phyloP scores from a whole-genome alignment of 2,797 vertebrate genomes.

The Streptopelia turtur region DNA sequence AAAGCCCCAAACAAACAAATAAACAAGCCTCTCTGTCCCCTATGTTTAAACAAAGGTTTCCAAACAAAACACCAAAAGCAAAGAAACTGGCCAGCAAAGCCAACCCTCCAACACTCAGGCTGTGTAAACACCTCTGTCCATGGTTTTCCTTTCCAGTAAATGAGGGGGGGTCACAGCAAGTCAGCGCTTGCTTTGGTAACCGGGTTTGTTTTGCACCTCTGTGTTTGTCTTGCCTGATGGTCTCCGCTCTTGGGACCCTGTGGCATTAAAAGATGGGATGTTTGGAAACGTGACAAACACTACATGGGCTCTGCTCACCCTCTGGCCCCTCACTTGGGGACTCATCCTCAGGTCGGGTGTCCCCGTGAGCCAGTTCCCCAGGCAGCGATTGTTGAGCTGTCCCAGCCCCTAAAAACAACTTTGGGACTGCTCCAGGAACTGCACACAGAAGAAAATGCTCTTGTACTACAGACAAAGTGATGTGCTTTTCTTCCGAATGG shows the following conservation, averaged over 20 bases:
- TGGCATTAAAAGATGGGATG: neutral
- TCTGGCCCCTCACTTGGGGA: neutral
- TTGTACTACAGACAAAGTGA: neutral
- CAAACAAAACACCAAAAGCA: neutral
- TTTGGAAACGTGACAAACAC: neutral
- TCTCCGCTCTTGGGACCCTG: neutral
- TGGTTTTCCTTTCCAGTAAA: neutral
- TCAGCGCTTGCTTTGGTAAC: neutral
- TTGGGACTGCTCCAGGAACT: neutral
- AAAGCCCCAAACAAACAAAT: slow-evolving; percentile 39
- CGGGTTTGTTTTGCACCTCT: slow-evolving; percentile 24
- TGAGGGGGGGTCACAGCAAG: neutral
- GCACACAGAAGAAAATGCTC: neutral
- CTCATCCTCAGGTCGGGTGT: neutral
- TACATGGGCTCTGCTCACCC: neutral
- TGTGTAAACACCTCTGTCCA: neutral
- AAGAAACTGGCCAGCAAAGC: neutral
- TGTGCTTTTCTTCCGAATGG: neutral
- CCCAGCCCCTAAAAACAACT: neutral
- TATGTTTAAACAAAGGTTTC: slow-evolving; percentile 37
- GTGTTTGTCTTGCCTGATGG: slow-evolving; percentile 29
- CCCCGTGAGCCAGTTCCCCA: fast-evolving
- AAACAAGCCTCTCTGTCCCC: neutral
- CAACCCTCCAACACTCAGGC: neutral
- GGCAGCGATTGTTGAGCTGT: neutral